Evolutionary conservation across 2,888 invertebrate species (phyloP).

Genomic region (Phytoseiulus persimilis): DNA sequence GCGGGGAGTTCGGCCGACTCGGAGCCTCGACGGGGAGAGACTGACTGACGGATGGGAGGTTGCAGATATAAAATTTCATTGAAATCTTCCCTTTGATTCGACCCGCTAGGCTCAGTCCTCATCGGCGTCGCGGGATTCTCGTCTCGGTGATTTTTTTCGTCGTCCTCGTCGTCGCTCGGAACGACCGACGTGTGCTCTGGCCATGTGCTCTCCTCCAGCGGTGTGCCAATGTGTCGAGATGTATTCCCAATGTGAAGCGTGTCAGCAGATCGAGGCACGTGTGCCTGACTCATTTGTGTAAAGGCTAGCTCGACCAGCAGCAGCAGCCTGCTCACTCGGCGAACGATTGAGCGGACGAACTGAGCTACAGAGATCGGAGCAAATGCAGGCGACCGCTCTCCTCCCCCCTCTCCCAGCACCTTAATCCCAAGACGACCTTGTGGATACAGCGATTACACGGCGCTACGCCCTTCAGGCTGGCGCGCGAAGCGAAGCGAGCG

Average conservation of each 20-base stretch:
- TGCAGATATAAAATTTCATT: neutral
- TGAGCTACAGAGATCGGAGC: neutral
- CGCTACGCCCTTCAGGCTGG: neutral
- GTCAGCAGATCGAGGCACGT: constrained; percentile 17
- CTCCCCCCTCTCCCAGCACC: neutral
- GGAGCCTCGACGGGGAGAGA: neutral
- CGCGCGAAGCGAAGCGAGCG: neutral
- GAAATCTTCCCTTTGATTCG: neutral
- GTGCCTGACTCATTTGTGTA: constrained; percentile 38
- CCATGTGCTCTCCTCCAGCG: neutral
- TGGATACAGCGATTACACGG: constrained; percentile 5
- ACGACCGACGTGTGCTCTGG: neutral
- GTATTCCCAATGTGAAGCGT: neutral
- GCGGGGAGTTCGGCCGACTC: neutral
- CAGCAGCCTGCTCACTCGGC: neutral
- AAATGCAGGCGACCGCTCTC: neutral
- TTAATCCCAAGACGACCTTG: neutral
- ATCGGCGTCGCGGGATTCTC: constrained; percentile 7
- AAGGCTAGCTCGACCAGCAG: constrained; percentile 23
- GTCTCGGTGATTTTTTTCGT: neutral
- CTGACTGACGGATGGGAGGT: neutral
- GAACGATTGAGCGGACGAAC: neutral
- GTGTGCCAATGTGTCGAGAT: constrained; percentile 5
- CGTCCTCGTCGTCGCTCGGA: neutral
- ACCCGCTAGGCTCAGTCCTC: neutral